Conservation (phyloP, 2,888 invertebrate species). For the Mesochorus sp. region DNA sequence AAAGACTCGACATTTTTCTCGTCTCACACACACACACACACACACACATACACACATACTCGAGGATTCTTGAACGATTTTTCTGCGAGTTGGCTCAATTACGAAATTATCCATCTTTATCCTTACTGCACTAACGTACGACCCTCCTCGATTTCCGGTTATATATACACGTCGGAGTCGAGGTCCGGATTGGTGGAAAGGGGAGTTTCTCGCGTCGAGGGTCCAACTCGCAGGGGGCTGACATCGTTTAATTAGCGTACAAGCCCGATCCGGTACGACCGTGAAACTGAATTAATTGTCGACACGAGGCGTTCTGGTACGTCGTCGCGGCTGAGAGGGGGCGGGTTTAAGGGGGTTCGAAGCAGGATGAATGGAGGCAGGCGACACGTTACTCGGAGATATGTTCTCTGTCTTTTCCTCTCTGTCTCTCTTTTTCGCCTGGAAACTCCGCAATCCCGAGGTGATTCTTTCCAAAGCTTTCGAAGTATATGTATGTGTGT, state of each 20-base stretch:
- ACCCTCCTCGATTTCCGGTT: too few relatives aligned
- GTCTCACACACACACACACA: too few relatives aligned
- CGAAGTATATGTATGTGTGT: too few relatives aligned
- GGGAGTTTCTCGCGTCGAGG: conserved; percentile 31
- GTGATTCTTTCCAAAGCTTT: conserved; percentile 2
- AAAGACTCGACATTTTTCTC: too few relatives aligned
- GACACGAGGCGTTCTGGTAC: conserved; percentile 40
- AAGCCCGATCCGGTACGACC: conserved; percentile 55
- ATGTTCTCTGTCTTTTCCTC: conserved; percentile 21
- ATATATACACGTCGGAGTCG: neutral
- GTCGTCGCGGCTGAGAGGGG: conserved; percentile 32
- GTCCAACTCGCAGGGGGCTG: conserved; percentile 59
- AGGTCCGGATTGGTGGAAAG: neutral
- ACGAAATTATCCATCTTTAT: too few relatives aligned
- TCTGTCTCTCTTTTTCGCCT: neutral
- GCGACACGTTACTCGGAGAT: conserved; percentile 34
- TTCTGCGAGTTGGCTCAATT: too few relatives aligned
- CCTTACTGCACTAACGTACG: too few relatives aligned
- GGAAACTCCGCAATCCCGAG: conserved; percentile 14
- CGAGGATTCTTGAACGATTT: too few relatives aligned
- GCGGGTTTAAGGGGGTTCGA: neutral
- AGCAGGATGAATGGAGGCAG: conserved; percentile 14
- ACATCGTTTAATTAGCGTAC: conserved; percentile 70
- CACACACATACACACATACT: too few relatives aligned
- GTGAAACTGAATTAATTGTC: conserved; percentile 70